These are phyloP conservation scores for Siniperca scherzeri DNA, from an alignment of 2,797 vertebrate genomes.

Conservation along the genomic window DNA sequence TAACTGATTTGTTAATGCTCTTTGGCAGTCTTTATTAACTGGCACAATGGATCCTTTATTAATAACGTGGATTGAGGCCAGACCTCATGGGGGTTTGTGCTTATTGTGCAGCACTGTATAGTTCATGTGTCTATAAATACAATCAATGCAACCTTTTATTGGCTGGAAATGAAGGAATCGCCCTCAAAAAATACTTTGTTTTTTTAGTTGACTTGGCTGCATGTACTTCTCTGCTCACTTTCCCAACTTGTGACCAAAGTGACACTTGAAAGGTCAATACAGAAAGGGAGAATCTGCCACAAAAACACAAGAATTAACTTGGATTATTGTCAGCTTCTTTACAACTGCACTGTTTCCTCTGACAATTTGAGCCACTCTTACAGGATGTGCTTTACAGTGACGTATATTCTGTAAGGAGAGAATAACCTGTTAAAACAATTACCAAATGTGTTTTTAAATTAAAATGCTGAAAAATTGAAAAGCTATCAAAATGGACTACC, in stretches of 20 bases:
- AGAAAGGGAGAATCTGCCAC: neutral
- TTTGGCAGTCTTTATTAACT: conserved; percentile 53
- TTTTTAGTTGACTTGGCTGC: neutral
- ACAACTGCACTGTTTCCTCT: conserved; percentile 54
- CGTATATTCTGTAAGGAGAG: neutral
- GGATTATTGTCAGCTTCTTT: neutral
- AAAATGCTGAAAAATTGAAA: neutral
- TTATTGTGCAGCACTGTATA: conserved; percentile 49
- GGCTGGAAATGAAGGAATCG: conserved; percentile 27
- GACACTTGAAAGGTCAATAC: neutral
- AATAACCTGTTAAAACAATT: conserved; percentile 15
- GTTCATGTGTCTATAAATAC: conserved; percentile 64
- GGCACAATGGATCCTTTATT: conserved; percentile 76
- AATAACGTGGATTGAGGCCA: conserved; percentile 65
- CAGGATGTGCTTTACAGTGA: conserved; percentile 33
- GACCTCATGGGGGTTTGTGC: conserved; percentile 43
- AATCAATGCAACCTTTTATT: conserved; percentile 63
- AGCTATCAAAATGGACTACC: neutral
- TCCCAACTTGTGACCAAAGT: conserved; percentile 30
- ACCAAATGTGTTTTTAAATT: conserved; percentile 8
- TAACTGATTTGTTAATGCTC: conserved; percentile 37
- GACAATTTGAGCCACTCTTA: neutral
- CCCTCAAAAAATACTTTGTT: neutral
- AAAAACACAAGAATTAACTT: neutral
- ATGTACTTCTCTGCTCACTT: neutral